Percentiles rank a stretch among this genome's conserved stretches.
Evolutionary conservation across 2,797 vertebrate species (phyloP).

Genomic region (Otus scops): DNA sequence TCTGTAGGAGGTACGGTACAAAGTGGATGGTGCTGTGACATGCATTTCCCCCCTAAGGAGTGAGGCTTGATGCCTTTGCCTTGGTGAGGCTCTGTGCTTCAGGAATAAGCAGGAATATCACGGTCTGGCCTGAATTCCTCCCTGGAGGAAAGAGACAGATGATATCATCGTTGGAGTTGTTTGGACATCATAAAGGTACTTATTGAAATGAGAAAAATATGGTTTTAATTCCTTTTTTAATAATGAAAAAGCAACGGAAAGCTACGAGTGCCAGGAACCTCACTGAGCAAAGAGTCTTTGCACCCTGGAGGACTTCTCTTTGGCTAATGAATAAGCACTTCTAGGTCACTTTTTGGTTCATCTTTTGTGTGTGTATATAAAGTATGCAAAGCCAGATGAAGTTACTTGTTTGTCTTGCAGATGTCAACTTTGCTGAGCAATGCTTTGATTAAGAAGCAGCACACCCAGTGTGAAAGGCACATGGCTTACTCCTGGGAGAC

Average conservation of each 20-base stretch:
- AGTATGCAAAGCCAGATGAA: neutral
- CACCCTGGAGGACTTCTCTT: neutral
- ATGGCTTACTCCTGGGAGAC: neutral
- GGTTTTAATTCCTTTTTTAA: neutral
- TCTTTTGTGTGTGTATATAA: neutral
- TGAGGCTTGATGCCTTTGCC: neutral
- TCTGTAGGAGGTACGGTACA: neutral
- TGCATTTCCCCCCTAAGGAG: neutral
- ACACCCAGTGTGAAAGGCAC: neutral
- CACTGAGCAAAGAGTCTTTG: neutral
- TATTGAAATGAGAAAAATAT: conserved; percentile 10
- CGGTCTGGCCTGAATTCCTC: neutral
- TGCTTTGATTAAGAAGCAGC: neutral
- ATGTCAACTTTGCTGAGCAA: neutral
- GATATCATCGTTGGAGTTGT: conserved; percentile 19
- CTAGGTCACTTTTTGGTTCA: neutral
- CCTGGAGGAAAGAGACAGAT: neutral
- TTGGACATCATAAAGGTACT: neutral
- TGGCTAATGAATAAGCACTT: neutral
- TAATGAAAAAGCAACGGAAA: neutral
- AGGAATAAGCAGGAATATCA: neutral
- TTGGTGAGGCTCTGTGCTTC: neutral
- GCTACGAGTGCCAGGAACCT: neutral
- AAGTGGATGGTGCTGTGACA: neutral
- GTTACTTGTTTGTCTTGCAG: neutral